Evolutionary conservation across 2,113 vertebrate genomes (phyloP), one percentile per base, ranked within the genome.

Genomic region (Perognathus longimembris): DNA sequence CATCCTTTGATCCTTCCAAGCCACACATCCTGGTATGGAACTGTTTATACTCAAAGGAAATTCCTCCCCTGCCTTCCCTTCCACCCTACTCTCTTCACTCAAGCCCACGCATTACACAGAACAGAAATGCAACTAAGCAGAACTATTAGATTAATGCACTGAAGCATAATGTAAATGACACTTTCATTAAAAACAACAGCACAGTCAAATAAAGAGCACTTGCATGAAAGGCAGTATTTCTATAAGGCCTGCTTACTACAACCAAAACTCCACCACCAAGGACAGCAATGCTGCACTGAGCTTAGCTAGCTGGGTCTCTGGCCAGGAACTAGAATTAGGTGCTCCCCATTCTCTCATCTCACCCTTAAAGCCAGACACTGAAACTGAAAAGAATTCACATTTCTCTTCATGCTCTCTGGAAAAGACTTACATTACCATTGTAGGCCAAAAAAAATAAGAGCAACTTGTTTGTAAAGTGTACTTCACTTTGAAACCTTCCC

Each of bases 171-270:
- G 36, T 54, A 36, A 86, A 15, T 7, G 50, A 79, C 3, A 40
- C 7, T 70, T 82, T 83, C 59, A 14, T 71, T 82, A 54, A 54
- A 54, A 91, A 83, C 74, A 54, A 32, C 36, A 94, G 45, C 14
- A 42, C 12, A 40, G 61, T 20, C 73, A 66, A 59, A 34, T 79
- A 42, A 61, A 59, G 26, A 64, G 12, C 42, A 11, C 14, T 12
- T 30, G 64, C 45, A 32, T 70, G 45, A 64, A 63, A 84, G 6
- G 20, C 8, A 17, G 45, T 75, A 30, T 34, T 38, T 67, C 30
- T 54, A 18, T 66, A 38, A 17, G 34, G 64, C 20, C 57, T 30
- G 11, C n/a, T 40, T 45, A 9, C 7, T 4, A 57, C 4, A 20
- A 34, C 45, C 24, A 38, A 4, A 24, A 15, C 6, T 70, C 38